phyloP scores from a whole-genome alignment of 2,113 vertebrate genomes.

The Balaenoptera acutorostrata region DNA sequence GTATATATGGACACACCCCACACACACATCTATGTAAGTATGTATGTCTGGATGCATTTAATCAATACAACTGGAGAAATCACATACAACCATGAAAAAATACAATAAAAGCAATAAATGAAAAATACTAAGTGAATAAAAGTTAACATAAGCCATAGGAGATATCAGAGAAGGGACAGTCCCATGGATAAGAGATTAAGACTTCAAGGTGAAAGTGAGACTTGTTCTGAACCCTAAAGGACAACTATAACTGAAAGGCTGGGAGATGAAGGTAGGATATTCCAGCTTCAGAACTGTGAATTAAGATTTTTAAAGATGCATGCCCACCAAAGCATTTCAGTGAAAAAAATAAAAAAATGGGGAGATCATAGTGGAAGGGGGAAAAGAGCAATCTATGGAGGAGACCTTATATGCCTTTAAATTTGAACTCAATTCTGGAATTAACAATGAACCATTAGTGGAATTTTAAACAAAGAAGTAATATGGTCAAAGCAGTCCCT shows the following conservation, averaged over 20 bases:
- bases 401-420: not conserved
- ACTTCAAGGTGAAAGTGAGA: not conserved
- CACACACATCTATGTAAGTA: not conserved
- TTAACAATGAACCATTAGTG: not conserved
- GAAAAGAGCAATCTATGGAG: not conserved
- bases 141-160: not conserved
- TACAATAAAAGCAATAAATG: not conserved
- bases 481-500: not conserved
- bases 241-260: not conserved
- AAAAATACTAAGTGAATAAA: not conserved
- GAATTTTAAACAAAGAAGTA: constrained; percentile 13
- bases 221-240: not conserved
- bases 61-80: not conserved
- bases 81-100: not conserved
- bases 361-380: not conserved
- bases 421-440: not conserved
- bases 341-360: not conserved
- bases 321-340: not conserved
- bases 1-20: not conserved
- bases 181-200: not conserved
- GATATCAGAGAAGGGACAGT: not conserved
- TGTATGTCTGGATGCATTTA: not conserved
- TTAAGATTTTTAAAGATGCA: not conserved
- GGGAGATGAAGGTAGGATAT: not conserved
- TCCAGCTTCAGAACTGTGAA: not conserved